Evolutionary conservation across 2,888 invertebrate species (phyloP), one percentile per base, ranked within the genome.

Genomic region (Aphidius colemani): DNA sequence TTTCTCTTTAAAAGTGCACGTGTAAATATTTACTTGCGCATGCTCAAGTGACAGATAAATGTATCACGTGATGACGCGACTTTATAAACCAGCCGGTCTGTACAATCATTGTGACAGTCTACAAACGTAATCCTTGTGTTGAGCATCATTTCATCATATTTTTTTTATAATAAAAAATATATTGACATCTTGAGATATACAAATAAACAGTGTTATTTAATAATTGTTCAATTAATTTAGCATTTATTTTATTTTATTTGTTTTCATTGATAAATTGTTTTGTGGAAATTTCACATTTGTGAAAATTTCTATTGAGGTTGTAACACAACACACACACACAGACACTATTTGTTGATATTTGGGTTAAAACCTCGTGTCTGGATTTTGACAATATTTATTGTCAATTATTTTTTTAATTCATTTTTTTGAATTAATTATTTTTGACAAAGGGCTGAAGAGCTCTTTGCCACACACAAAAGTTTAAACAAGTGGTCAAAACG

Each of bases 81-180:
- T 72, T 59, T 81, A 81, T 81, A 81, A 80, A 75, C 80, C 80
- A 80, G 80, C 81, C 81, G 81, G 79, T 76, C 73, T 77, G 65
- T 75, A 72, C 71, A 77, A 70, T 71, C 71, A 61, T 63, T 65
- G 63, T 57, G 67, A 70, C 69, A 65, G 69, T 58, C 43, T 60
- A 63, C 55, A 51, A 62, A 66, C 61, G 66, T 50, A 51, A 56
- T 59, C 44, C 61, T 45, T 30, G 30, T 30, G 30, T 30, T 30
- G 30, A 30, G 55, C 48, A n/a, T 43, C 45, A 40, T 30, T 18
- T 18, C 13, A 18, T 18, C 13, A 18, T 18, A 1, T 41, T 44
- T 50, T 39, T 53, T 57, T 48, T 44, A 18, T 18, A 1, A 18
- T 18, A 18, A 18, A 18, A 18, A 18, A 18, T 18, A 18, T 18